phyloP scores from a whole-genome alignment of 2,797 vertebrate species.

The Thamnophis elegans region DNA sequence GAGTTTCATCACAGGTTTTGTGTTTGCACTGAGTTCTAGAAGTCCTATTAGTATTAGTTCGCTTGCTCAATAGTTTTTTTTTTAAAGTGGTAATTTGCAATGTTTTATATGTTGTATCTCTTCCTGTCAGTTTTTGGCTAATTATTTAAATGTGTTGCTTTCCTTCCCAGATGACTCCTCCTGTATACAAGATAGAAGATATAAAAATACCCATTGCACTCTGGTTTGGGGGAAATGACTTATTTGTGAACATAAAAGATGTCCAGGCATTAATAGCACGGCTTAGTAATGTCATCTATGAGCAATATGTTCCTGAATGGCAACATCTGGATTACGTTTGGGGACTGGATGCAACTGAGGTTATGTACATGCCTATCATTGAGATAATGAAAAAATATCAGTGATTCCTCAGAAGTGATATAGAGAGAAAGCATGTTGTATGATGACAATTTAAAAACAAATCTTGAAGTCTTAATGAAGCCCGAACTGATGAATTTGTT shows the following conservation, averaged over 20 bases:
- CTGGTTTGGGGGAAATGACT: constrained; percentile 72
- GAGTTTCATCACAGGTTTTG: neutral
- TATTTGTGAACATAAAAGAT: constrained; percentile 79
- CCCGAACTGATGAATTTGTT: neutral
- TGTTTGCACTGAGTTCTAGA: neutral
- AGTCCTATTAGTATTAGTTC: neutral
- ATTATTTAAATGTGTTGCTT: neutral
- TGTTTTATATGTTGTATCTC: neutral
- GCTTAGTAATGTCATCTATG: constrained; percentile 80
- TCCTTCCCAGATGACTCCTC: constrained; percentile 69
- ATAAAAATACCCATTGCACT: constrained; percentile 79
- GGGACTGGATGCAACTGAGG: constrained; percentile 85
- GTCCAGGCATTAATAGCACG: constrained; percentile 73
- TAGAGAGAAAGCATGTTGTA: neutral
- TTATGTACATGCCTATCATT: constrained; percentile 83
- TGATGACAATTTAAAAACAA: neutral
- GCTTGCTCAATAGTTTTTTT: neutral
- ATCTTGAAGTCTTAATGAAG: neutral
- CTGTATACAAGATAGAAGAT: constrained; percentile 77
- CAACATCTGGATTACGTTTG: constrained; percentile 93
- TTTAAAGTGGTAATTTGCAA: neutral
- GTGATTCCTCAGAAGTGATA: constrained; percentile 37
- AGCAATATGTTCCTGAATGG: constrained; percentile 82
- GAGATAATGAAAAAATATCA: constrained; percentile 73
- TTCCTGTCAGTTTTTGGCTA: neutral